Conservation (phyloP, 2,113 vertebrate species). For the Corythoichthys haematopterus region DNA sequence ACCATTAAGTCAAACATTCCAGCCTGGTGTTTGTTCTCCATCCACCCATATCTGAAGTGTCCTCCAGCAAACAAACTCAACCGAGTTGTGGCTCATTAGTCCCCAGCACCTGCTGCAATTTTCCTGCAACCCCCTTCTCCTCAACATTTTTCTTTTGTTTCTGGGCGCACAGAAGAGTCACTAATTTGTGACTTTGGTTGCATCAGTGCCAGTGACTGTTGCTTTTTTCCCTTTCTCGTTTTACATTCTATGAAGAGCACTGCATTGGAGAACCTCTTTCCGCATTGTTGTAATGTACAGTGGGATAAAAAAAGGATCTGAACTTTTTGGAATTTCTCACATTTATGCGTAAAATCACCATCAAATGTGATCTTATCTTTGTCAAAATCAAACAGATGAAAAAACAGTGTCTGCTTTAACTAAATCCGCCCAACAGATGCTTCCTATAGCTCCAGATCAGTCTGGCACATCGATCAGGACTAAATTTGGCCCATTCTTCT, state of each 20-base stretch:
- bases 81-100: background rate
- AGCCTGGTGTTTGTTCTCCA: background rate
- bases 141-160: background rate
- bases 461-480: too few species aligned
- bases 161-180: background rate
- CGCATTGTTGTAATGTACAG: background rate
- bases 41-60: background rate
- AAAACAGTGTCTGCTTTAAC: too few species aligned
- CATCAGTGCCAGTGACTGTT: background rate
- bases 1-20: constrained; percentile 1
- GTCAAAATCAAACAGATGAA: too few species aligned
- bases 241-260: background rate
- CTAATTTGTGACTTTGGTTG: background rate
- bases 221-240: background rate
- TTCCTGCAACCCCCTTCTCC: background rate
- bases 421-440: too few species aligned
- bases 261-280: background rate
- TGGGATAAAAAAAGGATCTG: background rate
- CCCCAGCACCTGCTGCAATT: constrained; percentile 2
- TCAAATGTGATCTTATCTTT: too few species aligned
- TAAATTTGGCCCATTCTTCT: too few species aligned
- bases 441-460: too few species aligned
- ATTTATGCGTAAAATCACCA: too few species aligned
- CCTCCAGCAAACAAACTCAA: background rate
- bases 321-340: too few species aligned